These are phyloP conservation scores for Albula glossodonta DNA, from an alignment of 2,113 vertebrate genomes.

Conservation along the genomic window DNA sequence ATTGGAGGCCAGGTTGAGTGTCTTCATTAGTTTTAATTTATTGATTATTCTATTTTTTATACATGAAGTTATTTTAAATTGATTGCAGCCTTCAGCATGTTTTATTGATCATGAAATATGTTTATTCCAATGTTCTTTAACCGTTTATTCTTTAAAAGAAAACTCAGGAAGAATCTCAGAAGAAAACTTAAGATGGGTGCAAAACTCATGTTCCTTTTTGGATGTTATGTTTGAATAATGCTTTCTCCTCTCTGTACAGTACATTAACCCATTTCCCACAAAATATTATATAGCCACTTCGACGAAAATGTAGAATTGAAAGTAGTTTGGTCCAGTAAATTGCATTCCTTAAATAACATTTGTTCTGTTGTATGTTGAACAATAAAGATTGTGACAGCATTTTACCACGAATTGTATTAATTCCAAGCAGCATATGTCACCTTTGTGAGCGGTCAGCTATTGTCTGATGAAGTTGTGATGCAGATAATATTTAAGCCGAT, in stretches of 20 bases:
- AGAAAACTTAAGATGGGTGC: neutral
- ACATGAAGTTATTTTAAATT: neutral
- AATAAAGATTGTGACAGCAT: constrained; percentile 16
- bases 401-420: constrained; percentile 16
- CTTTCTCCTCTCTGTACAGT: constrained; percentile 19
- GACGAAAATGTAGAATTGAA: neutral
- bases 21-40: neutral
- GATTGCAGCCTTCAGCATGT: constrained; percentile 3
- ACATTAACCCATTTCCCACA: neutral
- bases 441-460: neutral
- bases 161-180: constrained; percentile 24
- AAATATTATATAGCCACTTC: neutral
- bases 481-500: neutral
- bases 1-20: neutral
- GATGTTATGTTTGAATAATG: constrained; percentile 7
- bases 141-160: constrained; percentile 6
- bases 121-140: neutral
- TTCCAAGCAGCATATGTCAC: neutral
- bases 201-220: constrained; percentile 3
- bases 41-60: neutral
- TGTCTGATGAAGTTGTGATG: neutral
- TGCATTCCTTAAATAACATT: constrained; percentile 9
- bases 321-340: neutral
- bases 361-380: neutral
- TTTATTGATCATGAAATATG: neutral